A percentile compares a stretch with the other conserved stretches of the same genome.
Conservation (phyloP, 2,888 invertebrate species). For the Polymixis lichenea region DNA sequence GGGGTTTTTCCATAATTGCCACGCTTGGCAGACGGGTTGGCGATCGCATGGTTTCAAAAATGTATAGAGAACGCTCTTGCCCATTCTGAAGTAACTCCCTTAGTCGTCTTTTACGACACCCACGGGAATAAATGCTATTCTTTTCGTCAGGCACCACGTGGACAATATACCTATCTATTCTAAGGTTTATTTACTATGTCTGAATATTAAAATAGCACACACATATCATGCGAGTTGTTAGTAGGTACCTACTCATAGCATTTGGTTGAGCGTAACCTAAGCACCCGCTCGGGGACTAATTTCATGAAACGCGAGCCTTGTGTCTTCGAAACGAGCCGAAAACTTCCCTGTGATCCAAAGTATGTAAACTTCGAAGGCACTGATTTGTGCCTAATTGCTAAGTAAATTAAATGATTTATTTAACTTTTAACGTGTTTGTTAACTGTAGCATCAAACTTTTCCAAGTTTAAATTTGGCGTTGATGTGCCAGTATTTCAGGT, state of each 20-base stretch:
- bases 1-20: too few species aligned
- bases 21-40: too few species aligned
- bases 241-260: conserved; percentile 6
- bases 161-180: neutral
- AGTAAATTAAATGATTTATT: conserved; percentile 71
- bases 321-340: conserved; percentile 59
- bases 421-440: conserved; percentile 54
- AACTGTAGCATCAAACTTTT: conserved; percentile 42
- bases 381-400: conserved; percentile 71
- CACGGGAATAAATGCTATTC: too few species aligned
- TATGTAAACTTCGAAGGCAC: conserved; percentile 68
- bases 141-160: too few species aligned
- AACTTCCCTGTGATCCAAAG: conserved; percentile 64
- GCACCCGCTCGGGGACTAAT: conserved; percentile 76
- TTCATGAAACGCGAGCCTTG: conserved; percentile 71
- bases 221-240: conserved; percentile 8
- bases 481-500: conserved; percentile 18
- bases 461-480: conserved; percentile 47
- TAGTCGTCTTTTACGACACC: too few species aligned
- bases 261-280: conserved; percentile 64
- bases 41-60: too few species aligned
- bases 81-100: too few species aligned
- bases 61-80: too few species aligned
- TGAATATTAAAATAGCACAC: neutral
- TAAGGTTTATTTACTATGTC: neutral